These are phyloP conservation scores for Dasyurus viverrinus DNA, from an alignment of 2,113 vertebrate species.

Conservation along the genomic window DNA sequence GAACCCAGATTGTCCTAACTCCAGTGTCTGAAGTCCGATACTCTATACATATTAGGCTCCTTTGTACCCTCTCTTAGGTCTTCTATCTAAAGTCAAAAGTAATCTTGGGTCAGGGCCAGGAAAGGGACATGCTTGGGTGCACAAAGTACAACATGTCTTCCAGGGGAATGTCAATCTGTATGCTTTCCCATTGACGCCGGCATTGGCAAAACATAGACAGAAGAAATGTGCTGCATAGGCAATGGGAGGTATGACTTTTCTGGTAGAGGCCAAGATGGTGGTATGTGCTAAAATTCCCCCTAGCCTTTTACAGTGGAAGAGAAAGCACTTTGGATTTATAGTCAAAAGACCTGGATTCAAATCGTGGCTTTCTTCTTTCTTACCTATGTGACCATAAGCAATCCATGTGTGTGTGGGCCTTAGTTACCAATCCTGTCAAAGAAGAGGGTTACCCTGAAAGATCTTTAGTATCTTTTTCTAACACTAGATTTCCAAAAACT, in stretches of 20 bases:
- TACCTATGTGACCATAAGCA: background rate
- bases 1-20: background rate
- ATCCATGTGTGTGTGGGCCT: background rate
- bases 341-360: background rate
- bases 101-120: background rate
- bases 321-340: background rate
- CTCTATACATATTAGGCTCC: background rate
- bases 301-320: background rate
- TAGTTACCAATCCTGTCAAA: background rate
- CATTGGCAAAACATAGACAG: background rate
- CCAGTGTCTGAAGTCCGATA: background rate
- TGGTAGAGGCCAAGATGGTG: background rate
- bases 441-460: background rate
- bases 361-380: background rate
- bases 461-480: background rate
- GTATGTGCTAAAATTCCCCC: background rate
- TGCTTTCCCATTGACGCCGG: background rate
- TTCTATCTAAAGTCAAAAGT: background rate
- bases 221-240: background rate
- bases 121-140: background rate
- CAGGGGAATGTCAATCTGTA: background rate
- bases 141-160: background rate
- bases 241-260: background rate
- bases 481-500: background rate
- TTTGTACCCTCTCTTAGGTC: background rate